Evolutionary conservation across 2,113 vertebrate genomes (phyloP).

Genomic region (Hepsetus odoe): DNA sequence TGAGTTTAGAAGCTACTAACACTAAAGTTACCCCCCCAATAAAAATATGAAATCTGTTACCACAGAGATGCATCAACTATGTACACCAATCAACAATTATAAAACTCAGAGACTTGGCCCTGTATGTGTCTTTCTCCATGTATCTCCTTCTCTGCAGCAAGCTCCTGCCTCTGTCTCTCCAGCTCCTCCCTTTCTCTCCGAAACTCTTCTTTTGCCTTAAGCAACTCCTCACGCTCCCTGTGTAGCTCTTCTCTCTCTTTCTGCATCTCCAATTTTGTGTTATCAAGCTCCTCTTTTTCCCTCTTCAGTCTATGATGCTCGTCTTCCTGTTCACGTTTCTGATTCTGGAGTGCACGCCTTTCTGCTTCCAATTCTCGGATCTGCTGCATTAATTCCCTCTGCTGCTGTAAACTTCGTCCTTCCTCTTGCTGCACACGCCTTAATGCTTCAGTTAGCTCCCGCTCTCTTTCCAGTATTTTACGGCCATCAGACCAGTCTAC

Average conservation of each 20-base stretch:
- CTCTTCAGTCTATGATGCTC: slow-evolving; percentile 61
- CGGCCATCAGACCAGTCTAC: slow-evolving; percentile 23
- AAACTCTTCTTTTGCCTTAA: slow-evolving; percentile 54
- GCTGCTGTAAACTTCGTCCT: slow-evolving; percentile 65
- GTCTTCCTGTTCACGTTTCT: slow-evolving; percentile 66
- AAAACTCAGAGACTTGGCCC: slow-evolving; percentile 48
- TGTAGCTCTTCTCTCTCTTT: slow-evolving; percentile 62
- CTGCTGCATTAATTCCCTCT: slow-evolving; percentile 67
- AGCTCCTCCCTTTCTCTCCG: slow-evolving; percentile 57
- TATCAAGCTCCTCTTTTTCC: slow-evolving; percentile 63
- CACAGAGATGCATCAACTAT: background rate
- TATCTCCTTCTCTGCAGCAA: slow-evolving; percentile 37
- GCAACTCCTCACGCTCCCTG: slow-evolving; percentile 55
- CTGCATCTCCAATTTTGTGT: slow-evolving; percentile 56
- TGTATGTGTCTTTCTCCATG: slow-evolving; percentile 47
- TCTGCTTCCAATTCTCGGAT: slow-evolving; percentile 66
- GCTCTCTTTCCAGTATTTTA: slow-evolving; percentile 60
- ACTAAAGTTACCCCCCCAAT: slow-evolving; percentile 28
- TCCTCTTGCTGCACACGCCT: slow-evolving; percentile 70
- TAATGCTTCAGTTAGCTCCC: slow-evolving; percentile 67
- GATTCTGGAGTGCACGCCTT: slow-evolving; percentile 60
- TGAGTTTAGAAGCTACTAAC: slow-evolving; percentile 19
- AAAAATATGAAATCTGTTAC: slow-evolving; percentile 52
- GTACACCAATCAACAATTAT: slow-evolving; percentile 47
- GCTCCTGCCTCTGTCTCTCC: slow-evolving; percentile 47